A percentile compares a stretch with the other conserved stretches of the same genome.
phyloP scores from a whole-genome alignment of 2,888 invertebrate species.

The Lithophane leautieri region DNA sequence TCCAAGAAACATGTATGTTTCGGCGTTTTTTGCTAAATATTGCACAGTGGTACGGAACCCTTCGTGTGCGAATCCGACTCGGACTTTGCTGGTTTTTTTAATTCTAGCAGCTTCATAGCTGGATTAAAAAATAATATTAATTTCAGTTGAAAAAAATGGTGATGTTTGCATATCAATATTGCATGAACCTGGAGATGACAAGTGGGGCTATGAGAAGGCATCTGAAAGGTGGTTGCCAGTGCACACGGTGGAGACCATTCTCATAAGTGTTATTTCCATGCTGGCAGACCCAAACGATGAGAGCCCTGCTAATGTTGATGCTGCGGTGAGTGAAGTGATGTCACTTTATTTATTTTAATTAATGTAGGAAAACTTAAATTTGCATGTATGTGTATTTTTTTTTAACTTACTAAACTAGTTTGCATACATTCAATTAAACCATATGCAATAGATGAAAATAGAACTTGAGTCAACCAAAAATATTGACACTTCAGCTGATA shows the following conservation, averaged over 20 bases:
- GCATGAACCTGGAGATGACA: slow-evolving; percentile 99
- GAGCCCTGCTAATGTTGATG: slow-evolving; percentile 99
- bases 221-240: slow-evolving; percentile 99
- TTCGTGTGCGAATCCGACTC: too few relatives aligned
- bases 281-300: slow-evolving; percentile 99
- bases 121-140: not conserved
- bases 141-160: slow-evolving; percentile 97
- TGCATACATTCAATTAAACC: slow-evolving; percentile 5
- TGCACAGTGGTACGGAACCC: too few relatives aligned
- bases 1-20: too few relatives aligned
- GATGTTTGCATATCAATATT: slow-evolving; percentile 99
- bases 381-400: slow-evolving; percentile 21
- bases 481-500: not conserved
- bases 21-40: too few relatives aligned
- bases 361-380: slow-evolving; percentile 11
- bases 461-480: not conserved
- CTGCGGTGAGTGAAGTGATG: slow-evolving; percentile 94
- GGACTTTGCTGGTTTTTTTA: too few relatives aligned
- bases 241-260: slow-evolving; percentile 99
- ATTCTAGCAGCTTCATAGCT: too few relatives aligned
- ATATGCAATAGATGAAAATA: not conserved
- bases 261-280: slow-evolving; percentile 99
- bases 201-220: slow-evolving; percentile 99
- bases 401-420: not conserved
- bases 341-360: slow-evolving; percentile 39